Conservation (phyloP, 2,113 vertebrate species). For the Mixornis gularis region DNA sequence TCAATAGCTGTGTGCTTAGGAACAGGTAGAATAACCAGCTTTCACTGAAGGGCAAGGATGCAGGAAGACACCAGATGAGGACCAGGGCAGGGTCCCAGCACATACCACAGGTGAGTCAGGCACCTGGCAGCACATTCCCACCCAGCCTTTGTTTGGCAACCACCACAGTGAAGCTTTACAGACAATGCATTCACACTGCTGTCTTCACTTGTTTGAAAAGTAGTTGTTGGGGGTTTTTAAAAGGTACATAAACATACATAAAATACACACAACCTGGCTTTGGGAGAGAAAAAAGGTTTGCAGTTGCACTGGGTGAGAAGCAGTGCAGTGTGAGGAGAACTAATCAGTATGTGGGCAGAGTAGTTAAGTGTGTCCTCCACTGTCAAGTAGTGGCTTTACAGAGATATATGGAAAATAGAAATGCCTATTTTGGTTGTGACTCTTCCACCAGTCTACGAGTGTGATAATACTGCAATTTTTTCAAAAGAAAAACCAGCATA, state of each 20-base stretch:
- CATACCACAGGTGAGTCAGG: background rate
- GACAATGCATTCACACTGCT: background rate
- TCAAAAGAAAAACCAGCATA: background rate
- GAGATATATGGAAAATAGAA: background rate
- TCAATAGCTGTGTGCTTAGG: background rate
- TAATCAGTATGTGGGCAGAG: background rate
- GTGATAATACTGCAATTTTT: background rate
- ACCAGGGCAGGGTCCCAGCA: background rate
- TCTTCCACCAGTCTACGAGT: background rate
- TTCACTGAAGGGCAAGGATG: background rate
- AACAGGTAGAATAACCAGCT: background rate
- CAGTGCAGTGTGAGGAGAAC: rapidly evolving
- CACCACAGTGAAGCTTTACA: background rate
- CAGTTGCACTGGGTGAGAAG: background rate
- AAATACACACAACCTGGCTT: background rate
- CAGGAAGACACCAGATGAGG: background rate
- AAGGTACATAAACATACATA: background rate
- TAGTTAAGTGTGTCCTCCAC: background rate
- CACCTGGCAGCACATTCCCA: background rate
- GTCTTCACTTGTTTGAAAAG: background rate
- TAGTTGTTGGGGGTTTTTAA: background rate
- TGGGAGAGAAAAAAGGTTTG: background rate
- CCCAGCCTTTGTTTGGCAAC: background rate
- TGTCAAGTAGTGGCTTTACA: background rate
- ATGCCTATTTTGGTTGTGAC: background rate